Conservation (phyloP, 2,888 invertebrate species). For the Ganaspis brasiliensis region DNA sequence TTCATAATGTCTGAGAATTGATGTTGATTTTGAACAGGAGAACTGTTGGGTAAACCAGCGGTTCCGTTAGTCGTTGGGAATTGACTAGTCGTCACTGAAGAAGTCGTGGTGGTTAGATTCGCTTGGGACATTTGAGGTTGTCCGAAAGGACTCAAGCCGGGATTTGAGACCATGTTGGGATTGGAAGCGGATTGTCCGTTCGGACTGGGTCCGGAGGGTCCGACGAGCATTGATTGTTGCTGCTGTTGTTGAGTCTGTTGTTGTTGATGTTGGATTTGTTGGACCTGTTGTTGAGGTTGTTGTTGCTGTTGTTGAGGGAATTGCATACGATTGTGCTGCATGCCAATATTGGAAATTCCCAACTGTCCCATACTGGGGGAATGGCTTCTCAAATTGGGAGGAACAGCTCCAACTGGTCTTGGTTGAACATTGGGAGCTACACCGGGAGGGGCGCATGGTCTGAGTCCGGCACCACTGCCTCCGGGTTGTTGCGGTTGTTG, state of each 20-base stretch:
- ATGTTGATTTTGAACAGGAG: slow-evolving; percentile 82
- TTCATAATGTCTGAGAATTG: slow-evolving; percentile 84
- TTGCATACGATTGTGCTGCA: slow-evolving; percentile 78
- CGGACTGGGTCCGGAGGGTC: slow-evolving; percentile 90
- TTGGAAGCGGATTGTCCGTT: slow-evolving; percentile 85
- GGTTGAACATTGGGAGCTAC: slow-evolving; percentile 70
- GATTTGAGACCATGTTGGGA: slow-evolving; percentile 83
- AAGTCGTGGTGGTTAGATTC: slow-evolving; percentile 81
- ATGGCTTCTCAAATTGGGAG: slow-evolving; percentile 85
- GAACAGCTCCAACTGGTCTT: slow-evolving; percentile 72
- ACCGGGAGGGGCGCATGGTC: slow-evolving; percentile 75
- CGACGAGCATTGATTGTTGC: slow-evolving; percentile 84
- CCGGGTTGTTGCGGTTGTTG: slow-evolving; percentile 79
- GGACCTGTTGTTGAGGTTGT: slow-evolving; percentile 64
- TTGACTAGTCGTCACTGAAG: slow-evolving; percentile 82
- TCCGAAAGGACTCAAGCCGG: slow-evolving; percentile 89
- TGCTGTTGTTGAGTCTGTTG: slow-evolving; percentile 80
- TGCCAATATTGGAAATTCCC: slow-evolving; percentile 71
- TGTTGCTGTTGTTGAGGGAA: slow-evolving; percentile 81
- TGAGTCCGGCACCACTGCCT: slow-evolving; percentile 70
- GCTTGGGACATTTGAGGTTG: slow-evolving; percentile 84
- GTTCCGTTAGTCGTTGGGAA: slow-evolving; percentile 84
- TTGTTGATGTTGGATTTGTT: slow-evolving; percentile 72
- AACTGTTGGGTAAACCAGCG: slow-evolving; percentile 79
- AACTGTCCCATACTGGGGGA: slow-evolving; percentile 84